Percentiles rank a stretch among this genome's conserved stretches.
Evolutionary conservation across 2,113 vertebrate species (phyloP).

Genomic region (Pogona vitticeps): DNA sequence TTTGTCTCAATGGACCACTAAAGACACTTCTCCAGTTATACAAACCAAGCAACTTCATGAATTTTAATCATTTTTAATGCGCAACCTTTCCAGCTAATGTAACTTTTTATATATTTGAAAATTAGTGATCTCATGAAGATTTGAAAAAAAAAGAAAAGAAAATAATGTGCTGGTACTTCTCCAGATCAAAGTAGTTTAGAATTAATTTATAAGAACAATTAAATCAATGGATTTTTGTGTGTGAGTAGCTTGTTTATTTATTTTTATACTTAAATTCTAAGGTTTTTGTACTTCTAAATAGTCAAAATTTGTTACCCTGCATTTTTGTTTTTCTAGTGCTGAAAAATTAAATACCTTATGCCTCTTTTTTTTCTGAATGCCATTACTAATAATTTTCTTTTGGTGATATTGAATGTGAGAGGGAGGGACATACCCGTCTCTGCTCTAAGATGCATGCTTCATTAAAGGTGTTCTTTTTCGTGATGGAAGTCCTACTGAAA

Average conservation of each 20-base stretch:
- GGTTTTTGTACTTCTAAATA: conserved; percentile 36
- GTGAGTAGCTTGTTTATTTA: conserved; percentile 14
- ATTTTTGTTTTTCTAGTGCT: conserved; percentile 47
- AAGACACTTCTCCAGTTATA: not conserved
- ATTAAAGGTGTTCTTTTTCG: not conserved
- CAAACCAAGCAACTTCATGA: not conserved
- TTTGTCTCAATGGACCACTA: not conserved
- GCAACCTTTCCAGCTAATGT: not conserved
- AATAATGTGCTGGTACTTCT: not conserved
- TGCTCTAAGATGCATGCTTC: not conserved
- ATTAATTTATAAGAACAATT: not conserved
- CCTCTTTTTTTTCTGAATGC: not conserved
- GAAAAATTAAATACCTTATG: conserved; percentile 55
- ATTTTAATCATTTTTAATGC: not conserved
- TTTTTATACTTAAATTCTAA: conserved; percentile 23
- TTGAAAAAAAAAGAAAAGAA: not conserved
- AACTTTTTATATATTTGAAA: not conserved
- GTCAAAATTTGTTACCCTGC: conserved; percentile 4
- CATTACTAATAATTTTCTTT: not conserved
- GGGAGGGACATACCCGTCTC: not conserved
- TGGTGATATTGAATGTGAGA: rapidly evolving
- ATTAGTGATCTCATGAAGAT: conserved; percentile 16
- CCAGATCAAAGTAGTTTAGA: not conserved
- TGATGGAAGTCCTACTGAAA: too few relatives aligned
- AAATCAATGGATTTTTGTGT: not conserved